Base-by-base conservation (phyloP, 1,140 invertebrate species). In the Aradophagus sp. region DNA sequence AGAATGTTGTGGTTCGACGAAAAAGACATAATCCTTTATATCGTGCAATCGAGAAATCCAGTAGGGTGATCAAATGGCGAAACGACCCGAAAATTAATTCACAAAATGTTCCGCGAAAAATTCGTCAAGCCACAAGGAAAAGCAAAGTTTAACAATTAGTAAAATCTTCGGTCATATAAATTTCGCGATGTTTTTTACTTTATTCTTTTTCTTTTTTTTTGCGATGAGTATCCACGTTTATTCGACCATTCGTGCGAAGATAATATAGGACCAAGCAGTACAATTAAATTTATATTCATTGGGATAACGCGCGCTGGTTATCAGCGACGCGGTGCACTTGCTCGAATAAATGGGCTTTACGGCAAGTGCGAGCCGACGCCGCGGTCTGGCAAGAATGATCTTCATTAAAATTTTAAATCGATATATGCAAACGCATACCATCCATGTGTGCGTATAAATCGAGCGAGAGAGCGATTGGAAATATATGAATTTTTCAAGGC, bases 221-320 rank as follows among this genome's bases (percentile, higher is more conserved):
- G 14, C 12, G 10, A 35, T 38, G 61, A 48, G 55, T 65, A 71
- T 59, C 38, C 55, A 32, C 47, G 59, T 65, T 45, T 55, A 65
- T 35, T 55, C 47, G 41, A 58, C 53, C 47, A 65, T 65, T 47
- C 47, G 53, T 38, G 50, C 47, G 56, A 70, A 63, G 59, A 70
- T 70, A 70, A 70, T 70, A 45, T 70, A 70, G 44, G 34, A 53
- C 36, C 59, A 47, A 65, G 47, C 50, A 56, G 45, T 66, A 58
- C 73, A 70, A 71, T 77, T 65, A 72, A 58, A 77, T 80, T 76
- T 77, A 75, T 75, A 78, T 77, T 74, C 72, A 70, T 72, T 35
- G 52, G 71, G 29, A 73, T 75, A 66, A 44, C 45, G 47, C 8
- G 63, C 52, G 29, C 45, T 47, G 47, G 66, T 74, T 78, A 79